A percentile compares a stretch with the other conserved stretches of the same genome.
Evolutionary conservation across 2,113 vertebrate species (phyloP).

Genomic region (Campylomormyrus numenius): DNA sequence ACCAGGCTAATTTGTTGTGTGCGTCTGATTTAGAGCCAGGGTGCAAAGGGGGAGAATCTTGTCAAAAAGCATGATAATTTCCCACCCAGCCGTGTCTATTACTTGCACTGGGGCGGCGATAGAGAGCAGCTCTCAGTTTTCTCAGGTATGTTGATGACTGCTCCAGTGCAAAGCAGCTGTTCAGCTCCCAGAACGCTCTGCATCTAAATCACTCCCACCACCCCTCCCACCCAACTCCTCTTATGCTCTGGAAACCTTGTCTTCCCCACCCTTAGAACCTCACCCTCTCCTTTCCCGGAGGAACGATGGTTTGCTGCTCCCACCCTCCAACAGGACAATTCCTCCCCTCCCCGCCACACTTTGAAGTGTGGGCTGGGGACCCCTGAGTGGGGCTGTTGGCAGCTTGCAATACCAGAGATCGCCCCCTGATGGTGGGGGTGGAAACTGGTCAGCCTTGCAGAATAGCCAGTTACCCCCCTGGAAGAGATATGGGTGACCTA

Average conservation of each 20-base stretch:
- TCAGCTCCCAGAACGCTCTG: constrained; percentile 45
- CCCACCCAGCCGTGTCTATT: too few species aligned
- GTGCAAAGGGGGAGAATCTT: neutral
- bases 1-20: neutral
- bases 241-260: constrained; percentile 30
- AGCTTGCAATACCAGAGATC: constrained; percentile 55
- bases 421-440: constrained; percentile 44
- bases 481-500: neutral
- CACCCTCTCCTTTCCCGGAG: constrained; percentile 33
- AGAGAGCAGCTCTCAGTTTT: neutral
- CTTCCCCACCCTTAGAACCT: constrained; percentile 26
- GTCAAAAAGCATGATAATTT: neutral
- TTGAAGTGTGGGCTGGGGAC: constrained; percentile 70
- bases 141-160: constrained; percentile 9
- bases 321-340: constrained; percentile 51
- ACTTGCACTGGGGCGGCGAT: neutral
- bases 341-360: constrained; percentile 49
- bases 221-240: constrained; percentile 17
- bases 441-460: constrained; percentile 29
- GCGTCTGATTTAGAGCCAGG: neutral
- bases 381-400: constrained; percentile 51
- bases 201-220: constrained; percentile 14
- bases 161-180: neutral
- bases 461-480: neutral
- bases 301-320: constrained; percentile 51